Conservation (phyloP, 2,797 vertebrate species). For the Esox lucius region DNA sequence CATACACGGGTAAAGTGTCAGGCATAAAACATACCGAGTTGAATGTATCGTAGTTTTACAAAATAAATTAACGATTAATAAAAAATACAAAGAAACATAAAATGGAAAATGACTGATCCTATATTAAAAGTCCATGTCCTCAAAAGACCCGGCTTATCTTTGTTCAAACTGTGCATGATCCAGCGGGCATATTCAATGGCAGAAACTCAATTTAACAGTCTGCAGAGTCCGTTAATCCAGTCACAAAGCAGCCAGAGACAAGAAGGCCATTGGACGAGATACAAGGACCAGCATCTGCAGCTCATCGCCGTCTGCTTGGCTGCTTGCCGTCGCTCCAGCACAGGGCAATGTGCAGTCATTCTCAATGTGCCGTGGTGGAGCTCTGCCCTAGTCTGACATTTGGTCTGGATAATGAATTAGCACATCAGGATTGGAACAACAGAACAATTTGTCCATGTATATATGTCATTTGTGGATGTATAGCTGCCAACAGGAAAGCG, state of each 20-base stretch:
- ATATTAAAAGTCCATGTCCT: neutral
- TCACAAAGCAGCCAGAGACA: constrained; percentile 23
- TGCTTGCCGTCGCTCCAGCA: constrained; percentile 12
- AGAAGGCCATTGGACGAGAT: constrained; percentile 10
- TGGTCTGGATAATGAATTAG: constrained; percentile 2
- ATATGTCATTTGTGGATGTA: constrained; percentile 12
- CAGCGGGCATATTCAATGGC: constrained; percentile 5
- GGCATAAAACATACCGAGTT: neutral
- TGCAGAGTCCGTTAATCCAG: constrained; percentile 12
- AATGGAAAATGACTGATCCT: neutral
- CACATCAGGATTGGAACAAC: neutral
- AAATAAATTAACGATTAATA: neutral
- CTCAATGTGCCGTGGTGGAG: too few species aligned
- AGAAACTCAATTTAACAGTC: constrained; percentile 12
- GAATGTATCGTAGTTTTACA: neutral
- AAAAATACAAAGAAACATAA: neutral
- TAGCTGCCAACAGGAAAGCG: neutral
- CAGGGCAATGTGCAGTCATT: neutral
- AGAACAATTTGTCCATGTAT: neutral
- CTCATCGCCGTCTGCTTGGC: too few species aligned
- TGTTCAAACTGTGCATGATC: constrained; percentile 4
- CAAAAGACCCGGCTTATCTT: neutral
- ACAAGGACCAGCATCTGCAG: too few species aligned
- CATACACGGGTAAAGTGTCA: neutral
- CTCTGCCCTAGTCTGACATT: neutral